These are phyloP conservation scores for Drosophila neocordata DNA, from an alignment of 1,140 invertebrate species.

Conservation along the genomic window DNA sequence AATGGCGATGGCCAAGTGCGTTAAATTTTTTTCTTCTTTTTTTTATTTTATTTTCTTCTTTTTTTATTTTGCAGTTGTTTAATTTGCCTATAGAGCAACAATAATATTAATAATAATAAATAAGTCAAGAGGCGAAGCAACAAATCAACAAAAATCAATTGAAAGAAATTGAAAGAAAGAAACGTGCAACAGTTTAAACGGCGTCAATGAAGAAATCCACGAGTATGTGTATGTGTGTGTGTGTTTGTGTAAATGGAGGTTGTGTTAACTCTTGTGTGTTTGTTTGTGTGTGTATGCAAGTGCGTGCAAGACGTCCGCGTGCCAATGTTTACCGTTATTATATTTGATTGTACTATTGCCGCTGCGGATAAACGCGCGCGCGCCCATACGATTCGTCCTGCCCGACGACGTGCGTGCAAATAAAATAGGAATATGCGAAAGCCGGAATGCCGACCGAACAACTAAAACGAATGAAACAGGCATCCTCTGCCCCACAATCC, in stretches of 20 bases:
- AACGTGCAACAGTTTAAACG: constrained; percentile 35
- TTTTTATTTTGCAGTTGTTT: background rate
- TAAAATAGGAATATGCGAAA: constrained; percentile 32
- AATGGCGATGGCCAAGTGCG: constrained; percentile 25
- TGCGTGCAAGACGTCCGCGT: constrained; percentile 26
- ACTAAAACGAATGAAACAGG: constrained; percentile 1
- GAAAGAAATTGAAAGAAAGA: constrained; percentile 1
- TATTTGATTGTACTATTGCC: constrained; percentile 15
- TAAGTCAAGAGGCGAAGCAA: constrained; percentile 10
- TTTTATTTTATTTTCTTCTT: too few species aligned
- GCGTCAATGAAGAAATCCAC: background rate
- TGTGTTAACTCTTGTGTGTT: constrained; percentile 14
- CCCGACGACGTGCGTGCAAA: constrained; percentile 76
- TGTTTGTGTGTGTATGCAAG: constrained; percentile 16
- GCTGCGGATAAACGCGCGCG: constrained; percentile 34
- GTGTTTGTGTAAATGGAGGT: constrained; percentile 1
- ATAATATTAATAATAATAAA: constrained; percentile 11
- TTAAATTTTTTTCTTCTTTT: constrained; percentile 15
- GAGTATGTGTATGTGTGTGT: constrained; percentile 13
- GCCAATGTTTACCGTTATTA: constrained; percentile 28
- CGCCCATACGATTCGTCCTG: constrained; percentile 66
- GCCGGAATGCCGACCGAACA: constrained; percentile 41
- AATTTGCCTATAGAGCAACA: constrained; percentile 11
- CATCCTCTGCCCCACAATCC: background rate
- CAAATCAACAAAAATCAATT: background rate